These are phyloP conservation scores for Lateolabrax maculatus DNA, from an alignment of 2,797 vertebrate species.

Conservation along the genomic window DNA sequence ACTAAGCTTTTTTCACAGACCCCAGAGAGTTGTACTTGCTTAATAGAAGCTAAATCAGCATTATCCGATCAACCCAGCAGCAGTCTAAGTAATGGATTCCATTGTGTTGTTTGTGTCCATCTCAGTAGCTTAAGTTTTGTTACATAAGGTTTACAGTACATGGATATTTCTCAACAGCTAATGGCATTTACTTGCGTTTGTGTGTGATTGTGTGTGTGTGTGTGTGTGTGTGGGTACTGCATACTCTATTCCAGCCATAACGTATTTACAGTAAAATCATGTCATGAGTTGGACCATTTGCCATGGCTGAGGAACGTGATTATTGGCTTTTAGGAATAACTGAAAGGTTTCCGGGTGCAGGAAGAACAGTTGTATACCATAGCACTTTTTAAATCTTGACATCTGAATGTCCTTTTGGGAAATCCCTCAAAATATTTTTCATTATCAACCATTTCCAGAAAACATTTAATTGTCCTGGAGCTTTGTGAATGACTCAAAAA, in stretches of 20 bases:
- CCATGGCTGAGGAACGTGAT: constrained; percentile 18
- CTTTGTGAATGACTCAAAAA: constrained; percentile 5
- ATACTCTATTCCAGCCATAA: constrained; percentile 5
- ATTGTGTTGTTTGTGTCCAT: constrained; percentile 65
- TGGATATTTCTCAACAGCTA: constrained; percentile 34
- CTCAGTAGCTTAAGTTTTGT: constrained; percentile 56
- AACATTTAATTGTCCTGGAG: not conserved
- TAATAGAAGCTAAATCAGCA: constrained; percentile 59
- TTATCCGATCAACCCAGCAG: constrained; percentile 66
- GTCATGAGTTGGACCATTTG: constrained; percentile 19
- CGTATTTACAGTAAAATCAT: constrained; percentile 23
- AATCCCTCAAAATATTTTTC: not conserved
- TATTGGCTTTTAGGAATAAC: constrained; percentile 10
- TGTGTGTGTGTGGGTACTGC: not conserved
- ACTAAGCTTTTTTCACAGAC: constrained; percentile 47
- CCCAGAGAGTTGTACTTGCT: constrained; percentile 41
- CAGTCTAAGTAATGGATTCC: constrained; percentile 64
- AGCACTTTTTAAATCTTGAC: constrained; percentile 12
- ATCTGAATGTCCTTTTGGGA: constrained; percentile 10
- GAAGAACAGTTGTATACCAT: not conserved
- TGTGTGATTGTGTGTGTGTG: constrained; percentile 5
- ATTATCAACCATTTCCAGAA: constrained; percentile 1
- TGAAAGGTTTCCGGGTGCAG: constrained; percentile 19
- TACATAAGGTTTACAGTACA: constrained; percentile 56
- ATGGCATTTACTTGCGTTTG: constrained; percentile 15